Conservation (phyloP, 2,888 invertebrate genomes). For the Hyalella azteca region DNA sequence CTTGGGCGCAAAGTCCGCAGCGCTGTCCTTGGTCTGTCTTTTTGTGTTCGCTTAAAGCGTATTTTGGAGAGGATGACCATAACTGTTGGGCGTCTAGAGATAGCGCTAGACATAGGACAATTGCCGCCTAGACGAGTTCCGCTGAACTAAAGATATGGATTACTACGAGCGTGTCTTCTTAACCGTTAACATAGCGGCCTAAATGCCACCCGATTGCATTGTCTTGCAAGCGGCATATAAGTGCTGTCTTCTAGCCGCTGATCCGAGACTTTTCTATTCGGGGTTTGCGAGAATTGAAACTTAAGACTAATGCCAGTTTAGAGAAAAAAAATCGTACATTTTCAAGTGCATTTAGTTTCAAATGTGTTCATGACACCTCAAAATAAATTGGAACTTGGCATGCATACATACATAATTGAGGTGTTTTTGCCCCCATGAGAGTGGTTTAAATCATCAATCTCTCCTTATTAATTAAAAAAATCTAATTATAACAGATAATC, state of each 20-base stretch:
- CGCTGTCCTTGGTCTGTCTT: background rate
- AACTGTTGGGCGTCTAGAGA: conserved; percentile 23
- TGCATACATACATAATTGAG: no score
- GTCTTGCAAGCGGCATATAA: background rate
- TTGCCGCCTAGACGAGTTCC: conserved; percentile 4
- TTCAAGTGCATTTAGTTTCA: no score
- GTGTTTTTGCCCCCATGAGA: no score
- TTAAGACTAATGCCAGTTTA: no score
- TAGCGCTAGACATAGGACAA: conserved; percentile 20
- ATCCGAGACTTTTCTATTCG: background rate
- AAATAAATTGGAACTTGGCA: no score
- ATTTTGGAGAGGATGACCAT: conserved; percentile 30
- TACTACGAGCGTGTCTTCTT: background rate
- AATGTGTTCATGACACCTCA: no score
- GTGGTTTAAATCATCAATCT: no score
- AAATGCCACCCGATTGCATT: conserved; percentile 33
- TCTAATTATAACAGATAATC: no score
- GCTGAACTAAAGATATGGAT: conserved; percentile 35
- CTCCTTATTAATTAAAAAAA: no score
- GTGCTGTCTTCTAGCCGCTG: background rate
- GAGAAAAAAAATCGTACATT: no score
- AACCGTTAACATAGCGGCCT: conserved; percentile 8
- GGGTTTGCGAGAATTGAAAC: background rate
- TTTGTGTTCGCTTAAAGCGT: conserved; percentile 22
- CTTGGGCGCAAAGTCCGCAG: no score